Evolutionary conservation across 1,140 invertebrate genomes (phyloP), one percentile per base, ranked within the genome.

Genomic region (Lepidotrigona ventralis): DNA sequence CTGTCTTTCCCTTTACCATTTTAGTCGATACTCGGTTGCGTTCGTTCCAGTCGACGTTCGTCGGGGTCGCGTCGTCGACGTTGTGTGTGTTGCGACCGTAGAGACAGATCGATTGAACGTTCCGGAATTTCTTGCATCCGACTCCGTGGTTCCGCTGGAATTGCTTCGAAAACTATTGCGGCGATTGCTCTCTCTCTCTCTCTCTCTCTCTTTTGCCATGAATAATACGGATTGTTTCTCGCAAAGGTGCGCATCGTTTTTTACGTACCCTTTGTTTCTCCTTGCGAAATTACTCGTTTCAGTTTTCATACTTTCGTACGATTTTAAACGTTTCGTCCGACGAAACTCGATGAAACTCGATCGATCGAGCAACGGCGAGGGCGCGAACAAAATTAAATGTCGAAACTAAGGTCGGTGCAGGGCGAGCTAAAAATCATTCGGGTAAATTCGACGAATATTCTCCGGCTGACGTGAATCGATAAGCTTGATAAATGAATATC

Each of bases 391-490:
- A 51, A 51, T 70, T 17, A 17, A 70, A 70, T n/a, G 68, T 23
- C 33, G 33, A 2, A 39, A 39, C 21, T 19, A 46, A 8, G 14
- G 21, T 51, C 12, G 23, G 17, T 39, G 39, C 29, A 5, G 33
- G 1, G 1, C 21, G 1, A n/a, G 68, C 14, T 70, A 46, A 70
- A 70, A 70, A 70, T 71, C 68, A 46, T 11, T 21, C 12, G 68
- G 39, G 23, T 29, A 66, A 85, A 85, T 85, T 74, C 9, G 23
- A 29, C 11, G 11, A 51, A 83, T 63, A 51, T 33, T 54, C 9
- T 4, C 23, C 26, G 71, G 53, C 8, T 21, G 29, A 56, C 53
- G 53, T 4, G 64, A 58, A 79, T 70, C 53, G 66, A 71, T 58
- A 70, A 70, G 23, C 66, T 54, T 14, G 29, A 19, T 66, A 29